phyloP scores from a whole-genome alignment of 2,113 vertebrate species.

The Thymallus thymallus region DNA sequence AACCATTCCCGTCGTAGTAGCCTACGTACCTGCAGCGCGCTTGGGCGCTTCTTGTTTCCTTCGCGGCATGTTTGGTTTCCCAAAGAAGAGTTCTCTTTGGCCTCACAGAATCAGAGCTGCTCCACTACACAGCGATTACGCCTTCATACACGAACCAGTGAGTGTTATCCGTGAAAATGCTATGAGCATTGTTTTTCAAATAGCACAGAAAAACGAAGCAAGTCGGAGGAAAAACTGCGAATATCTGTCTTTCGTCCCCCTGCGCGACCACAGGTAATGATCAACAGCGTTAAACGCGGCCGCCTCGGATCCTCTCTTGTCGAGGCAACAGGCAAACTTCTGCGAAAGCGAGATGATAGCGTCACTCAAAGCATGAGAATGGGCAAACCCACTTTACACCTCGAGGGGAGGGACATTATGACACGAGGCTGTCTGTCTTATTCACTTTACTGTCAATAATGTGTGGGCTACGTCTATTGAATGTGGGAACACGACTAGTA shows the following conservation, averaged over 20 bases:
- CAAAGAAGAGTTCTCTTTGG: conserved; percentile 60
- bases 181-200: conserved; percentile 55
- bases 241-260: not conserved
- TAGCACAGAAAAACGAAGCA: conserved; percentile 15
- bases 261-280: conserved; percentile 19
- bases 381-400: conserved; percentile 74
- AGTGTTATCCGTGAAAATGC: conserved; percentile 60
- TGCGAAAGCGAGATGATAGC: conserved; percentile 71
- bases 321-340: no score
- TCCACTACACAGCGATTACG: conserved; percentile 74
- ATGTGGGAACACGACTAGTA: not conserved
- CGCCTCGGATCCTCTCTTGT: conserved; percentile 65
- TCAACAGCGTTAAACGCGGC: conserved; percentile 59
- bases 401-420: conserved; percentile 54
- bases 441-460: not conserved
- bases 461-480: not conserved
- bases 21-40: conserved; percentile 90
- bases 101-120: conserved; percentile 80
- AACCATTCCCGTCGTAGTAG: conserved; percentile 7
- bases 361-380: conserved; percentile 81
- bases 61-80: conserved; percentile 85
- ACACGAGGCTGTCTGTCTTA: conserved; percentile 5
- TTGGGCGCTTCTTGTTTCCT: conserved; percentile 98
- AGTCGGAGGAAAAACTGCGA: no score
- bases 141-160: conserved; percentile 74